Evolutionary conservation across 2,113 vertebrate species (phyloP), one percentile per base, ranked within the genome.

Genomic region (Indicator maculatus): DNA sequence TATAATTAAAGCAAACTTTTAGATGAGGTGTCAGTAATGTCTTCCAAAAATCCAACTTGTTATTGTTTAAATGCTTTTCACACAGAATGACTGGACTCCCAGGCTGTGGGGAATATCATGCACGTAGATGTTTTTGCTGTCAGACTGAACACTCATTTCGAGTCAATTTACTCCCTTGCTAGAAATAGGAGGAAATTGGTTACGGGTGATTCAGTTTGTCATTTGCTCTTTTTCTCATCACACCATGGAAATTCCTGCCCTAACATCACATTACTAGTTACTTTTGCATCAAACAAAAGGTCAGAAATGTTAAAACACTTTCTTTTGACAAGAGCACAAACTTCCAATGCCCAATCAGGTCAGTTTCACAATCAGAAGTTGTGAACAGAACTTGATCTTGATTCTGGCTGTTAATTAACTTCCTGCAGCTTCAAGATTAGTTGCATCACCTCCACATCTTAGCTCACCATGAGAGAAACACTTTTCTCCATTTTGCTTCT

Each of bases 191-290:
- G 69, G 83, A 89, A 95, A 93, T 72, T 76, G 91, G 71, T 85
- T 77, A 93, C 4, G 27, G 93, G 71, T 89, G 83, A 95, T 94
- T 91, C 87, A 78, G 65, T 90, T 94, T 95, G 76, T 94, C 91
- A 90, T 90, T 93, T 91, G 85, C 70, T 87, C 84, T 88, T 93
- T 87, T 85, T 86, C 91, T 86, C 86, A 93, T 83, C 83, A 71
- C 69, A 91, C 56, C 90, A 53, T 23, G 52, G 83, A 90, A 92
- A 93, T 39, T 77, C 52, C 74, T 78, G 72, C 83, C 66, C 85
- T 61, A 87, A 56, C 55, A 12, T 11, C 61, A 50, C 16, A 61
- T 75, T 80, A 83, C 59, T 20, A 50, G 55, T 71, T 86, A 59
- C 56, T 93, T 16, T 47, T 53, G 38, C 56, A 86, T 60, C 73